A percentile compares a stretch with the other conserved stretches of the same genome.
Evolutionary conservation across 1,140 invertebrate genomes (phyloP).

Genomic region (Tenebrio molitor): DNA sequence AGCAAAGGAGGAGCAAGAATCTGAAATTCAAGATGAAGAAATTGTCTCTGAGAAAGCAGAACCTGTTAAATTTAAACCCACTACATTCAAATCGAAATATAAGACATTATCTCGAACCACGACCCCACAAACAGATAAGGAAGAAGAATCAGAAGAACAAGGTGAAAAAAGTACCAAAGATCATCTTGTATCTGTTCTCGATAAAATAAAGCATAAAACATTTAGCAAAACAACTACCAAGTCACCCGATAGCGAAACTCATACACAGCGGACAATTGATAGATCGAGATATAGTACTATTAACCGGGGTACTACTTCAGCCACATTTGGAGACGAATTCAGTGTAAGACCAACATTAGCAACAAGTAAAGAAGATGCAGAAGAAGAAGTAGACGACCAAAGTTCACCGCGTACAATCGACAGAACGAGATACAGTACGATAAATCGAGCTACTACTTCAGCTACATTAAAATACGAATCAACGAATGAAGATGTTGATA

Average conservation of each 20-base stretch:
- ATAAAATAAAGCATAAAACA: not conserved
- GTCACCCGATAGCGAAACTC: not conserved
- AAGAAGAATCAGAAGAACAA: not conserved
- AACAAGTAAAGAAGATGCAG: not conserved
- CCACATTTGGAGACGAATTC: not conserved
- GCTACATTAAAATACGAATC: no score
- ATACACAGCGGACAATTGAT: not conserved
- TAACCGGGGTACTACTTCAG: conserved; percentile 17
- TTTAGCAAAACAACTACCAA: not conserved
- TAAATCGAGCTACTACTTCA: no score
- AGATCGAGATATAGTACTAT: conserved; percentile 25
- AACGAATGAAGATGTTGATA: no score
- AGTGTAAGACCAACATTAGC: not conserved
- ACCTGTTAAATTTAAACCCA: not conserved
- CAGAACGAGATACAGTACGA: no score
- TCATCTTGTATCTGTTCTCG: not conserved
- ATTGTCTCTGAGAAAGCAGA: not conserved
- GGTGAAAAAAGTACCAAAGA: not conserved
- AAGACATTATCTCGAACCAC: not conserved
- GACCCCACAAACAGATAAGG: not conserved
- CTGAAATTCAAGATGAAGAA: not conserved
- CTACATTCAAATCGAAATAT: not conserved
- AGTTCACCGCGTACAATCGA: no score
- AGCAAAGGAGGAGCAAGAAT: not conserved
- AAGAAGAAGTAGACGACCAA: not conserved